Evolutionary conservation across 2,888 invertebrate genomes (phyloP).

Genomic region (Agonopterix arenella): DNA sequence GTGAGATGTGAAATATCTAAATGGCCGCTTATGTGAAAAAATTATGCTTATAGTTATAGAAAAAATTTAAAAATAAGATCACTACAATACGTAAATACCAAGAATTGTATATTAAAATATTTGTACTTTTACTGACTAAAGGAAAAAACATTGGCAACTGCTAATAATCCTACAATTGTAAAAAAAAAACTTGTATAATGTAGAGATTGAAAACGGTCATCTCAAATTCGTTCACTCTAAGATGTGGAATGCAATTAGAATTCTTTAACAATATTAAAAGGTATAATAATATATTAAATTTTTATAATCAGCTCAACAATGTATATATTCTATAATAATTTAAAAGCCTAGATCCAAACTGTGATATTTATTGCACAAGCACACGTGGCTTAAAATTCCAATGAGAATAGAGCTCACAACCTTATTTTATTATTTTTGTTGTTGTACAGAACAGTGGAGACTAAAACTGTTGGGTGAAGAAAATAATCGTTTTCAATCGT

Average conservation of each 20-base stretch:
- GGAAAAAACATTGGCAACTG: constrained; percentile 79
- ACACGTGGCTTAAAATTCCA: constrained; percentile 76
- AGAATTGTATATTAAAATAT: constrained; percentile 82
- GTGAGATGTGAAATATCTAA: constrained; percentile 56
- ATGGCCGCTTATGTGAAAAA: constrained; percentile 67
- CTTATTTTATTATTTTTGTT: constrained; percentile 68
- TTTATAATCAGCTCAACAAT: constrained; percentile 80
- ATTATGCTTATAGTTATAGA: constrained; percentile 75
- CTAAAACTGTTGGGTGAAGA: constrained; percentile 50
- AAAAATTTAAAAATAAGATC: constrained; percentile 71
- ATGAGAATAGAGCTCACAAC: constrained; percentile 77
- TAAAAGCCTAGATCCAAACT: constrained; percentile 78
- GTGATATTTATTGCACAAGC: constrained; percentile 79
- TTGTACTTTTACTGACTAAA: constrained; percentile 91
- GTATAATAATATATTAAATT: constrained; percentile 79
- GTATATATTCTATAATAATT: constrained; percentile 80
- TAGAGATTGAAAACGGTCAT: constrained; percentile 76
- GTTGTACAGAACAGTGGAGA: constrained; percentile 57
- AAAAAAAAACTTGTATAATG: constrained; percentile 75
- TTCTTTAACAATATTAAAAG: constrained; percentile 78
- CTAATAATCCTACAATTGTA: constrained; percentile 75
- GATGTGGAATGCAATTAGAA: constrained; percentile 78
- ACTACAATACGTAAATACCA: constrained; percentile 77
- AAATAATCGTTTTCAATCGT: constrained; percentile 33
- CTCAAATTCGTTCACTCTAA: constrained; percentile 76